These are phyloP conservation scores for Drosophila santomea DNA, from an alignment of 1,140 invertebrate species.

Conservation along the genomic window DNA sequence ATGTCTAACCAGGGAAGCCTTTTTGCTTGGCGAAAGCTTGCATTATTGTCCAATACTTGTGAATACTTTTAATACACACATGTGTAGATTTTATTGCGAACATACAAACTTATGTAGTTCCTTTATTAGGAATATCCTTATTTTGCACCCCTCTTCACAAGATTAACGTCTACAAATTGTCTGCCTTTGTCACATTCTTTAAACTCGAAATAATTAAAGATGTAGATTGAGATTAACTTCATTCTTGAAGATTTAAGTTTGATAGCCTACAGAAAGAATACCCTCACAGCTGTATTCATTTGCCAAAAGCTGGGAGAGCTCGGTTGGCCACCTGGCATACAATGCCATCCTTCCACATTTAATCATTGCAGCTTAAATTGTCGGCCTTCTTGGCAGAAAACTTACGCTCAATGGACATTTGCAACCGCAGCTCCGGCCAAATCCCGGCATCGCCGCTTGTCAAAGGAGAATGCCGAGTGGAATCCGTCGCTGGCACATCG, in stretches of 20 bases:
- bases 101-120: no score
- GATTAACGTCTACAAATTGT: no score
- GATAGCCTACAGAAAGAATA: no score
- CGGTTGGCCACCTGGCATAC: conserved; percentile 3
- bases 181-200: no score
- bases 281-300: not conserved
- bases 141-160: no score
- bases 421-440: conserved; percentile 19
- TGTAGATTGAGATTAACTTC: no score
- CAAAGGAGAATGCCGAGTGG: conserved; percentile 30
- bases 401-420: conserved; percentile 22
- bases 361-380: conserved; percentile 27
- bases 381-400: conserved; percentile 19
- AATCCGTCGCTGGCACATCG: conserved; percentile 37
- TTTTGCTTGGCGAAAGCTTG: not conserved
- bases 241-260: no score
- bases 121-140: no score
- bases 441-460: conserved; percentile 12
- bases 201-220: no score
- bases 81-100: no score
- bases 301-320: not conserved
- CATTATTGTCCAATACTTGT: no score
- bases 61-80: not conserved
- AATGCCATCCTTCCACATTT: not conserved
- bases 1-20: not conserved